Conservation (phyloP, 2,797 vertebrate genomes). For the Bradypus variegatus region DNA sequence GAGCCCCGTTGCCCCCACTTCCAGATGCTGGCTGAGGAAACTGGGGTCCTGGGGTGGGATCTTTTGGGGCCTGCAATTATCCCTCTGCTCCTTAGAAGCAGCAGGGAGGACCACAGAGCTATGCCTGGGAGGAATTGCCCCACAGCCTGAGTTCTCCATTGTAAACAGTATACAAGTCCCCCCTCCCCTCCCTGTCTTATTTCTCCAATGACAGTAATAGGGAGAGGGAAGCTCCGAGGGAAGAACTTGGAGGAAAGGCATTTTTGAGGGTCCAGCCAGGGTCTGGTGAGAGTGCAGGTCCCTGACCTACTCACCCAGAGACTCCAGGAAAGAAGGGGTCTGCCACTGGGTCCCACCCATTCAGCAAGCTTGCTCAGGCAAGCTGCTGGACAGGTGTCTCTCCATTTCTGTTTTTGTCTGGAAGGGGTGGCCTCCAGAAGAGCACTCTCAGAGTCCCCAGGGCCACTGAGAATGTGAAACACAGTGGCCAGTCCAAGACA, state of each 20-base stretch:
- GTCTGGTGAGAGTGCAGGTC: not conserved
- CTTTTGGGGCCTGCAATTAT: not conserved
- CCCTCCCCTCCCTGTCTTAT: not conserved
- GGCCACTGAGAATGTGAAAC: not conserved
- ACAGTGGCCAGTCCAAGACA: not conserved
- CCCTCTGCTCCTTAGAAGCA: not conserved
- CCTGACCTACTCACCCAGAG: not conserved
- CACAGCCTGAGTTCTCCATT: not conserved
- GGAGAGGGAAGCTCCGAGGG: not conserved
- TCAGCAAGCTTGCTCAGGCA: too few relatives aligned
- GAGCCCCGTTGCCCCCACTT: not conserved
- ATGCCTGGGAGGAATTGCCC: not conserved
- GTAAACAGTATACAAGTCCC: not conserved
- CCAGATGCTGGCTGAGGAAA: not conserved
- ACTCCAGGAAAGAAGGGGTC: not conserved
- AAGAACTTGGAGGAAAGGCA: not conserved
- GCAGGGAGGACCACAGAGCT: not conserved
- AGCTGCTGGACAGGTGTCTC: not conserved
- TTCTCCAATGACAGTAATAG: not conserved
- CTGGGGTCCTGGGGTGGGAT: not conserved
- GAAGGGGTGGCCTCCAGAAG: not conserved
- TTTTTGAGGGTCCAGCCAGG: not conserved
- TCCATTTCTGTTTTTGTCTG: too few relatives aligned
- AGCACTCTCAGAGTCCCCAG: not conserved
- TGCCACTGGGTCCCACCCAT: not conserved